These are phyloP conservation scores for Turdus rufiventris DNA, from an alignment of 2,113 vertebrate species.

Conservation along the genomic window DNA sequence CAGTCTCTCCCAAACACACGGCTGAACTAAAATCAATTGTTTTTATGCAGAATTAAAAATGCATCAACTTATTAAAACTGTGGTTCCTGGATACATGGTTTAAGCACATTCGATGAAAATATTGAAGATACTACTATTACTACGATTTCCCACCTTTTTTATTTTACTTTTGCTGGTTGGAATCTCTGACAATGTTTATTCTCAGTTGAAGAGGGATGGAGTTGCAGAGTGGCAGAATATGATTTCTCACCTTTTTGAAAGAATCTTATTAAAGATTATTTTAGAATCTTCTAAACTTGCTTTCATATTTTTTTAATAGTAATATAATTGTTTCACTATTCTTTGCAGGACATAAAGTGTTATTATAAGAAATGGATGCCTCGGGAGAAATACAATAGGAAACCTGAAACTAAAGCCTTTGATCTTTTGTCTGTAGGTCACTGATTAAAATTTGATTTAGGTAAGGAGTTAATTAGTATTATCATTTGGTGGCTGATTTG, in stretches of 20 bases:
- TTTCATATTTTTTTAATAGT: background rate
- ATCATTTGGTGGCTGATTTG: conserved; percentile 49
- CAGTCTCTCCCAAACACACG: conserved; percentile 39
- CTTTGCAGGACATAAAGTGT: conserved; percentile 31
- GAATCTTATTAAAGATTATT: background rate
- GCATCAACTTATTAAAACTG: conserved; percentile 16
- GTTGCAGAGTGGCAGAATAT: background rate
- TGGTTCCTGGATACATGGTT: conserved; percentile 10
- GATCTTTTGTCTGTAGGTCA: conserved; percentile 44
- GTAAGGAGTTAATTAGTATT: conserved; percentile 62
- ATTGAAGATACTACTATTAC: background rate
- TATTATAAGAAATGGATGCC: conserved; percentile 42
- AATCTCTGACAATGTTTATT: background rate
- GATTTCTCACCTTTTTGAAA: background rate
- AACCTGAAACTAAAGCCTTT: conserved; percentile 57
- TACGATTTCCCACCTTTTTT: background rate
- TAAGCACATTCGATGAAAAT: conserved; percentile 6
- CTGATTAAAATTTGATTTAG: conserved; percentile 62
- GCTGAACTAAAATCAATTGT: conserved; percentile 46
- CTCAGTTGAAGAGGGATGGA: background rate
- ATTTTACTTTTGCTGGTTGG: background rate
- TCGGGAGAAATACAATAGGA: conserved; percentile 46
- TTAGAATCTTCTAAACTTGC: background rate
- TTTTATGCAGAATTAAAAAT: conserved; percentile 49
- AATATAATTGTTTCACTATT: background rate